Percentiles rank a stretch among this genome's conserved stretches.
Conservation (phyloP, 2,888 invertebrate species). For the Orthonevra nobilis region DNA sequence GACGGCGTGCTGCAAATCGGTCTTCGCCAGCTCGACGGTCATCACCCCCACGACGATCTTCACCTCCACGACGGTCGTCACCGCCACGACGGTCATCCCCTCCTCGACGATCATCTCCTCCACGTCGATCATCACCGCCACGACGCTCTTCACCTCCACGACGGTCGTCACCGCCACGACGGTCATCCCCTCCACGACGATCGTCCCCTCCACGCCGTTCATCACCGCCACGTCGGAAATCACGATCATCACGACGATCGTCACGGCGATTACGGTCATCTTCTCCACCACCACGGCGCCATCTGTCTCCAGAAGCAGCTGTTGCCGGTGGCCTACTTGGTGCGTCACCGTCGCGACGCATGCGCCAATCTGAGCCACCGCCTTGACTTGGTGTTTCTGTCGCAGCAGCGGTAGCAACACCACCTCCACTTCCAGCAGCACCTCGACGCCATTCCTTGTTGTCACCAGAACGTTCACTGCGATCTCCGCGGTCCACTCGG, state of each 20-base stretch:
- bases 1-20: constrained; percentile 52
- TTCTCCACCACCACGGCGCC: constrained; percentile 68
- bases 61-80: constrained; percentile 32
- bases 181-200: constrained; percentile 49
- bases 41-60: constrained; percentile 52
- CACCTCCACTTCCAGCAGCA: background rate
- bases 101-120: constrained; percentile 47
- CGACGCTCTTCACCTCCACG: constrained; percentile 72
- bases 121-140: constrained; percentile 65
- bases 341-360: constrained; percentile 59
- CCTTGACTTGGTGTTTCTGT: constrained; percentile 29
- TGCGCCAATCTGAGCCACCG: constrained; percentile 71
- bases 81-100: constrained; percentile 59
- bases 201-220: constrained; percentile 60
- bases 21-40: constrained; percentile 59
- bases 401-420: constrained; percentile 52
- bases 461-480: constrained; percentile 73
- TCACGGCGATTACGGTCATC: constrained; percentile 57
- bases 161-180: constrained; percentile 47
- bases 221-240: constrained; percentile 48
- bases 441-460: constrained; percentile 57
- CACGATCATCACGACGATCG: constrained; percentile 54
- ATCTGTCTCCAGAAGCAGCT: constrained; percentile 71
- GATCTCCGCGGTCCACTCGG: constrained; percentile 73
- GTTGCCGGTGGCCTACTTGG: constrained; percentile 23